A percentile compares a stretch with the other conserved stretches of the same genome.
Conservation (phyloP, 2,113 vertebrate species). For the Nesoenas mayeri region DNA sequence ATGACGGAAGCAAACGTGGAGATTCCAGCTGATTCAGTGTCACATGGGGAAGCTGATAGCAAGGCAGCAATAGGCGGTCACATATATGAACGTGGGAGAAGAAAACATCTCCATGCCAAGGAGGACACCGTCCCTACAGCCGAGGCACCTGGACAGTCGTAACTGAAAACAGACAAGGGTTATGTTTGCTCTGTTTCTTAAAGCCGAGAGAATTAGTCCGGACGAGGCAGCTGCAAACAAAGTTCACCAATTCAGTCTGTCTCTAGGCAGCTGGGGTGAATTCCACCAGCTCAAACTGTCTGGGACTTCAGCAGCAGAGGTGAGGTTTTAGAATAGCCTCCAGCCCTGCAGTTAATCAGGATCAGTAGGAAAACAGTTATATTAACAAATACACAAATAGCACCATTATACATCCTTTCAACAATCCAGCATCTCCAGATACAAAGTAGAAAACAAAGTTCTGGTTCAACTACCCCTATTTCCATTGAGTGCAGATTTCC, state of each 20-base stretch:
- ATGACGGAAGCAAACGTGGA: not conserved
- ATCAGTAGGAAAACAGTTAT: not conserved
- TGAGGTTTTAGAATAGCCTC: not conserved
- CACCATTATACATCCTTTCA: not conserved
- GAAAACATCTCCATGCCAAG: not conserved
- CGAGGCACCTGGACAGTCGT: not conserved
- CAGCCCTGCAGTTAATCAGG: not conserved
- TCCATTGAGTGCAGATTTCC: not conserved
- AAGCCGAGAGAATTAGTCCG: not conserved
- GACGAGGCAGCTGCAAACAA: not conserved
- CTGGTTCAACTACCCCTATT: not conserved
- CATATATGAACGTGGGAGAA: not conserved
- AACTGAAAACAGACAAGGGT: not conserved
- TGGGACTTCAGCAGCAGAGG: not conserved
- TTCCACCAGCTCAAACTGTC: conserved; percentile 4
- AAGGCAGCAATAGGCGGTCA: not conserved
- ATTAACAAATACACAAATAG: not conserved
- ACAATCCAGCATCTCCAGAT: not conserved
- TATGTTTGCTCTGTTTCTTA: not conserved
- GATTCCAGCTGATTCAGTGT: not conserved
- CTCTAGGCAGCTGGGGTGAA: not conserved
- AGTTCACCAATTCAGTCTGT: not conserved
- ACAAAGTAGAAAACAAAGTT: not conserved
- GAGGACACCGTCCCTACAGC: not conserved
- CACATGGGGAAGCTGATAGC: not conserved